Percentiles rank a stretch among this genome's conserved stretches.
Evolutionary conservation across 2,888 invertebrate genomes (phyloP).

Genomic region (Cremastinae sp.): DNA sequence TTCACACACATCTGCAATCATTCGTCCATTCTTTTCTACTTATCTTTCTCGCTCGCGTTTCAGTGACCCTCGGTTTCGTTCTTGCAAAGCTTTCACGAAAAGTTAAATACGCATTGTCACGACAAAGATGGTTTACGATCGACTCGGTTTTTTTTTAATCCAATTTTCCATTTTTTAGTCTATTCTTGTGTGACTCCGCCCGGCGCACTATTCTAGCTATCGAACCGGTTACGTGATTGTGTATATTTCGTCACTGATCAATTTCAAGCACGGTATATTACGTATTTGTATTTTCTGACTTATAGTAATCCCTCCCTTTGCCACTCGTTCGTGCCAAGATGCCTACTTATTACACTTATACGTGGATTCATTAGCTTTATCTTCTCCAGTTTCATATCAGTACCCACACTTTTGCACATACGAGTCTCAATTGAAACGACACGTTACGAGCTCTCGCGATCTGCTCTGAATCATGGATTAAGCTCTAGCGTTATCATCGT

Average conservation of each 20-base stretch:
- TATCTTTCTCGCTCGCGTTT: conserved; percentile 43
- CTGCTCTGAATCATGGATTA: conserved; percentile 65
- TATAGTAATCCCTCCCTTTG: conserved; percentile 66
- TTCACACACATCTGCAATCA: conserved; percentile 52
- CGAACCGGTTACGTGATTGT: conserved; percentile 63
- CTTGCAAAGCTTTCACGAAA: conserved; percentile 38
- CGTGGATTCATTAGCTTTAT: conserved; percentile 69
- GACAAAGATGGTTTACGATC: conserved; percentile 42
- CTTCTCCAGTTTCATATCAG: conserved; percentile 24
- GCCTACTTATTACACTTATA: conserved; percentile 74
- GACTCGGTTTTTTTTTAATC: conserved; percentile 11
- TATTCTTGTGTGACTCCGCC: conserved; percentile 15
- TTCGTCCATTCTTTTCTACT: conserved; percentile 36
- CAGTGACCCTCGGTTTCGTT: conserved; percentile 52
- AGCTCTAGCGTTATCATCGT: conserved; percentile 65
- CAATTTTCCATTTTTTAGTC: background rate
- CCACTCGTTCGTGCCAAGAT: conserved; percentile 68
- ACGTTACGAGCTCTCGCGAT: conserved; percentile 57
- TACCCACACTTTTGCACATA: conserved; percentile 50
- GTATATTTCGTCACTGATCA: conserved; percentile 66
- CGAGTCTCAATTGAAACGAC: conserved; percentile 59
- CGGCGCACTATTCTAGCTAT: conserved; percentile 65
- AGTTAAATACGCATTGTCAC: conserved; percentile 40
- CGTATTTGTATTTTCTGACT: conserved; percentile 66
- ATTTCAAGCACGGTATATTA: conserved; percentile 74